Evolutionary conservation across 2,888 invertebrate genomes (phyloP).

Genomic region (Cataglyphis cursor): DNA sequence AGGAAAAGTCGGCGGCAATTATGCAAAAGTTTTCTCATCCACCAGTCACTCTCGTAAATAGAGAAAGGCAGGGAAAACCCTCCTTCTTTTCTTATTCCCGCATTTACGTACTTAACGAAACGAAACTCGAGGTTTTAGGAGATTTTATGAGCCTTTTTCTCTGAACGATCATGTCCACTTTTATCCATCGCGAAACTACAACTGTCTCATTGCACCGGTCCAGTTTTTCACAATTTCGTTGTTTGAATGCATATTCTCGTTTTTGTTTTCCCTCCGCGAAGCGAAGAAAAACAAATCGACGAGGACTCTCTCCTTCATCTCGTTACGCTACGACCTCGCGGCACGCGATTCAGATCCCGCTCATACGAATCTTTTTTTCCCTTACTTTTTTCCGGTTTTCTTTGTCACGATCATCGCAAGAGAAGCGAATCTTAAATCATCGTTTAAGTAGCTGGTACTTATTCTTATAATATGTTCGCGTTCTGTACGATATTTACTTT

Average conservation of each 20-base stretch:
- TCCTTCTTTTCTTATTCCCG: conserved; percentile 23
- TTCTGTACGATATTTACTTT: conserved; percentile 53
- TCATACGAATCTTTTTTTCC: conserved; percentile 57
- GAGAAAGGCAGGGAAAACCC: conserved; percentile 20
- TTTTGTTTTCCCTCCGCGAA: conserved; percentile 12
- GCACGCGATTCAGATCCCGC: conserved; percentile 77
- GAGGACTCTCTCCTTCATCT: conserved; percentile 64
- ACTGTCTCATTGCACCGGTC: conserved; percentile 55
- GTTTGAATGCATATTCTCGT: conserved; percentile 24
- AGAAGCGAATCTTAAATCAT: conserved; percentile 70
- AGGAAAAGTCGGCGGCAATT: conserved; percentile 57
- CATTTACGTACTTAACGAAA: conserved; percentile 59
- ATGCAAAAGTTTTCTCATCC: conserved; percentile 63
- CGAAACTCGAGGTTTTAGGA: conserved; percentile 58
- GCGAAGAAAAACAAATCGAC: conserved; percentile 54
- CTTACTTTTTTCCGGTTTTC: conserved; percentile 39
- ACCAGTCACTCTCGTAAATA: conserved; percentile 48
- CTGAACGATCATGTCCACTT: conserved; percentile 46
- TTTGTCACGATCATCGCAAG: conserved; percentile 49
- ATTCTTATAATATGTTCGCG: conserved; percentile 63
- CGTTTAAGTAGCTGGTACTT: conserved; percentile 72
- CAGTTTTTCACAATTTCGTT: conserved; percentile 58
- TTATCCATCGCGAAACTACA: conserved; percentile 55
- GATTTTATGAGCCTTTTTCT: conserved; percentile 52
- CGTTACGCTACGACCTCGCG: conserved; percentile 72